Base-by-base conservation (phyloP, 2,113 vertebrate species). In the Reinhardtius hippoglossoides region DNA sequence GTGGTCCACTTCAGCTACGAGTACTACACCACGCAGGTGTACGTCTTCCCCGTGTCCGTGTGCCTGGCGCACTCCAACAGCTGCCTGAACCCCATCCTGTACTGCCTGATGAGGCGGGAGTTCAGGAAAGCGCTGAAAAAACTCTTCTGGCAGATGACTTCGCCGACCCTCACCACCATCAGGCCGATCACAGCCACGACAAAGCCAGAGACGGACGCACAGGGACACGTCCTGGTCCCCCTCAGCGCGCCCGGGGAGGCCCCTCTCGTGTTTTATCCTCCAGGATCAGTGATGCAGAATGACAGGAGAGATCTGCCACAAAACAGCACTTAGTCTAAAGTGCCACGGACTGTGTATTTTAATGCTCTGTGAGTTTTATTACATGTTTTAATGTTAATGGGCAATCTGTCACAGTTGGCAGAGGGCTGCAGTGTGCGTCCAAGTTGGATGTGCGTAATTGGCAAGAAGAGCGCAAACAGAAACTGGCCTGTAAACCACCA, bases 11-110 rank as follows among this genome's bases (percentile, higher is more conserved):
- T 98, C 93, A 97, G 94, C 59, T 95, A 95, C 0, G 96, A 95
- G 68, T 99, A 97, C 80, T 99, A 99, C 91, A 87, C 95, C 75
- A 95, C 95, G 42, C 98, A 99, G 74, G 96, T 94, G 10, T 99
- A 98, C 61, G 88, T 96, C 0, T 99, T 99, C 82, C 98, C 98
- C 0, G 93, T 98, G 81, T 97, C 96, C 0, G 96, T 98, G 73
- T 99, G 97, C 89, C 90, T 98, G 83, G 97, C 97, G 0, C 97
- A 99, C 91, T 98, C 95, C 87, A 99, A 98, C 94, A 99, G 97
- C 95, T 98, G 97, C 84, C 94, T 99, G 69, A 99, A 99, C 79
- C 97, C 97, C 4, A 89, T 99, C 61, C 94, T 98, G 60, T 99
- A 99, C 89, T 99, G 98, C 74, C 93, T 99, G 18, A 97, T 97